Percentiles rank a stretch among this genome's conserved stretches.
Evolutionary conservation across 2,113 vertebrate species (phyloP).

Genomic region (Thinocorus orbignyianus): DNA sequence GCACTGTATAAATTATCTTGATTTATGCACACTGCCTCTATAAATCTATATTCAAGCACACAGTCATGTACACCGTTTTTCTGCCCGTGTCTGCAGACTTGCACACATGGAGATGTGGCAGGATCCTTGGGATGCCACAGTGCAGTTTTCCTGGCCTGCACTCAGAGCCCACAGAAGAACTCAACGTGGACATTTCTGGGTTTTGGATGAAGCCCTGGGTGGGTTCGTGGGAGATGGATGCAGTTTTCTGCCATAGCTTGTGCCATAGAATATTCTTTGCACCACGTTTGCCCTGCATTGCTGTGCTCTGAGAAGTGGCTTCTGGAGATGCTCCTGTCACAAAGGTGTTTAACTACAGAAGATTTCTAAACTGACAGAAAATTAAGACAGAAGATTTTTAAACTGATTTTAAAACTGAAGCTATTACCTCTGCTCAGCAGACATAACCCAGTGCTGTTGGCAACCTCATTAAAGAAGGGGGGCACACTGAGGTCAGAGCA

Average conservation of each 20-base stretch:
- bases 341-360: not conserved
- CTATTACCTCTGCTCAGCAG: not conserved
- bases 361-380: not conserved
- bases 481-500: not conserved
- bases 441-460: not conserved
- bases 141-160: not conserved
- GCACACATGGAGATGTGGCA: not conserved
- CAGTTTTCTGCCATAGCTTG: accelerated
- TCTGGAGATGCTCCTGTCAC: not conserved
- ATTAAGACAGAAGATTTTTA: not conserved
- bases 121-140: not conserved
- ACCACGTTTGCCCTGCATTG: not conserved
- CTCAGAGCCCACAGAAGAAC: not conserved
- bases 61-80: not conserved
- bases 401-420: not conserved
- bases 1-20: slow-evolving; percentile 15
- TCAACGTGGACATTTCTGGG: not conserved
- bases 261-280: no score
- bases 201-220: not conserved
- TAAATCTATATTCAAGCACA: not conserved
- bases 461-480: not conserved
- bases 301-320: not conserved
- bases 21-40: not conserved
- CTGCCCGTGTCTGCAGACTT: not conserved
- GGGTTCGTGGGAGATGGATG: not conserved